These are phyloP conservation scores for Lepetodrilus schrolli DNA, from an alignment of 2,888 invertebrate genomes.

Conservation along the genomic window DNA sequence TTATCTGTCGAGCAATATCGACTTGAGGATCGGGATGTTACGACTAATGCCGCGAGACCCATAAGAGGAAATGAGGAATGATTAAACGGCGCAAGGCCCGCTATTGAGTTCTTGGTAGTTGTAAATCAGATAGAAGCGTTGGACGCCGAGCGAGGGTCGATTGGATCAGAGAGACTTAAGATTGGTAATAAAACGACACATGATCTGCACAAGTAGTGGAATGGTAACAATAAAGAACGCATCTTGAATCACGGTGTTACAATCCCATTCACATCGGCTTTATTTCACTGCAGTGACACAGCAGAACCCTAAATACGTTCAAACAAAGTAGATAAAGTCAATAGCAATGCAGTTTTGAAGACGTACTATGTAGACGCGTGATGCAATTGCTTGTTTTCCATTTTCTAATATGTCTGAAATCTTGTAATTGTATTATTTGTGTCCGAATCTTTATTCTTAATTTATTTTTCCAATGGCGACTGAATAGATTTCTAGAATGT, in stretches of 20 bases:
- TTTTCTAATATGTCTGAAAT: too few relatives aligned
- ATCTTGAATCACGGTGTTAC: not conserved
- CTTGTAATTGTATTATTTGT: too few relatives aligned
- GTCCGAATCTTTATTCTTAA: too few relatives aligned
- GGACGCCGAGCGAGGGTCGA: not conserved
- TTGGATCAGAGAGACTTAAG: constrained; percentile 6
- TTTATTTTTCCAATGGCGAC: too few relatives aligned
- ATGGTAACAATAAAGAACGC: not conserved
- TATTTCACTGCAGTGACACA: too few relatives aligned
- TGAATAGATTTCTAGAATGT: too few relatives aligned
- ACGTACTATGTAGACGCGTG: too few relatives aligned
- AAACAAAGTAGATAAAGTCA: too few relatives aligned
- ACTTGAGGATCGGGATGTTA: not conserved
- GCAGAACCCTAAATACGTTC: too few relatives aligned
- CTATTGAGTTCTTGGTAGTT: not conserved
- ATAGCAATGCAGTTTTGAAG: too few relatives aligned
- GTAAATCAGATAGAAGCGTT: constrained; percentile 17
- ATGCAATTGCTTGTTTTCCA: too few relatives aligned
- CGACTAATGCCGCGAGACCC: not conserved
- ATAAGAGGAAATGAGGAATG: constrained; percentile 19
- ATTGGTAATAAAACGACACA: constrained; percentile 15
- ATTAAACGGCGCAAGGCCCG: constrained; percentile 8
- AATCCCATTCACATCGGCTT: too few relatives aligned
- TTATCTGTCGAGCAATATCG: constrained; percentile 1
- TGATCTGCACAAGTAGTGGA: not conserved